phyloP scores from a whole-genome alignment of 1,140 invertebrate genomes.

The Drosophila chauvacae region DNA sequence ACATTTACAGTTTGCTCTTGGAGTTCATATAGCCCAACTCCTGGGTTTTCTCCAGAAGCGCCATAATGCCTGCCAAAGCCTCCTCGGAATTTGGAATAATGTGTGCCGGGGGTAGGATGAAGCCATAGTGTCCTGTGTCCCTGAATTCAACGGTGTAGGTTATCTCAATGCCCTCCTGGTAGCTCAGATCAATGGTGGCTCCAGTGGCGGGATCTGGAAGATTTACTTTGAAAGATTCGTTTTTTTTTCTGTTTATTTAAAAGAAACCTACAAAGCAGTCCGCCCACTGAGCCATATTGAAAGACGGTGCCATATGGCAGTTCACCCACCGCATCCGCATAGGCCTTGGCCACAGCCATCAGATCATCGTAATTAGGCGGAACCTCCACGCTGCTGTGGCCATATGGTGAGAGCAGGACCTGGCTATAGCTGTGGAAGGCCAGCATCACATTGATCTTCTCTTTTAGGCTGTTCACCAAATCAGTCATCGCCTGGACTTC shows the following conservation, averaged over 20 bases:
- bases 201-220: conserved; percentile 85
- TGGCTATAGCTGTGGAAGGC: conserved; percentile 86
- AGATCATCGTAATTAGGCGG: conserved; percentile 86
- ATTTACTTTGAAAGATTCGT: background rate
- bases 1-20: conserved; percentile 33
- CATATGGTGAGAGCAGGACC: conserved; percentile 85
- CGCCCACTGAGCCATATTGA: conserved; percentile 85
- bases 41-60: conserved; percentile 86
- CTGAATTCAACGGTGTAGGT: conserved; percentile 87
- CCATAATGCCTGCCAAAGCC: conserved; percentile 91
- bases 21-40: conserved; percentile 58
- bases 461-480: conserved; percentile 85
- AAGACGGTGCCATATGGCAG: conserved; percentile 86
- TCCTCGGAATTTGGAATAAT: conserved; percentile 93
- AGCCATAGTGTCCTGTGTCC: conserved; percentile 93
- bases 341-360: conserved; percentile 85
- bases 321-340: conserved; percentile 83
- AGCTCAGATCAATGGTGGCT: conserved; percentile 89
- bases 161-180: conserved; percentile 86
- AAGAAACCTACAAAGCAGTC: conserved; percentile 86
- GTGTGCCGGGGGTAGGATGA: conserved; percentile 92
- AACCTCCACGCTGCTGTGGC: conserved; percentile 84
- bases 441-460: conserved; percentile 85
- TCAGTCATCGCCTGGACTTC: conserved; percentile 88
- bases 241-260: background rate